A percentile compares a stretch with the other conserved stretches of the same genome.
phyloP scores from a whole-genome alignment of 2,113 vertebrate genomes.

The Cavia porcellus region DNA sequence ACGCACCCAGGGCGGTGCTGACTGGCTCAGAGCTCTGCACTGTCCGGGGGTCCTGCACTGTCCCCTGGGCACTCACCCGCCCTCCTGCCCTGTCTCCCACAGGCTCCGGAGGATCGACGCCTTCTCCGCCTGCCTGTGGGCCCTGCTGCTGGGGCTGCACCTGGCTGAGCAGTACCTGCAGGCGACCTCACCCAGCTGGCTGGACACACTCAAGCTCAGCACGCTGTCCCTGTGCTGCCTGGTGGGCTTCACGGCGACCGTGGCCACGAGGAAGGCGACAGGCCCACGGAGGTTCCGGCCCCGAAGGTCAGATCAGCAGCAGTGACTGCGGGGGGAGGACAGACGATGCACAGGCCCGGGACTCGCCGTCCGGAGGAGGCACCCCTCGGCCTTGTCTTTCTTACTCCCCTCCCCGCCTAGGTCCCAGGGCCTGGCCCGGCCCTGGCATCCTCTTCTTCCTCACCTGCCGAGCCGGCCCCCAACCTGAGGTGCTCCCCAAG shows the following conservation, averaged over 20 bases:
- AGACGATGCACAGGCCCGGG: slow-evolving; percentile 38
- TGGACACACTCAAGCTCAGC: slow-evolving; percentile 91
- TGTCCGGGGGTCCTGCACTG: not conserved
- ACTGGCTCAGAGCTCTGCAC: not conserved
- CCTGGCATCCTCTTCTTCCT: not conserved
- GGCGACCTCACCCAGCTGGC: slow-evolving; percentile 88
- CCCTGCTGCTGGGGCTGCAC: slow-evolving; percentile 92
- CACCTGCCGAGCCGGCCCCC: not conserved
- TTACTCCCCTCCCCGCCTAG: not conserved
- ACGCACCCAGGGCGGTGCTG: not conserved
- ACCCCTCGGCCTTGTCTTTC: slow-evolving; percentile 76
- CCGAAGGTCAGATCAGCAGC: slow-evolving; percentile 98
- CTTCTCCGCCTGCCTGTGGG: slow-evolving; percentile 93
- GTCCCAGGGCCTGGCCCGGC: not conserved
- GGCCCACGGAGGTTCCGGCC: slow-evolving; percentile 93
- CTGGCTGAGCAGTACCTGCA: slow-evolving; percentile 90
- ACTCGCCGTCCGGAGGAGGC: slow-evolving; percentile 66
- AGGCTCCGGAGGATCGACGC: slow-evolving; percentile 96
- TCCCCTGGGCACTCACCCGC: accelerated
- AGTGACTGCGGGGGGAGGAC: slow-evolving; percentile 89
- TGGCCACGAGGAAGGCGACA: slow-evolving; percentile 92
- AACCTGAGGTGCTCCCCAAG: not conserved
- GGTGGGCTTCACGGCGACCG: slow-evolving; percentile 94
- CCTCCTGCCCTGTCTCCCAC: not conserved
- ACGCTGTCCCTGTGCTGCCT: slow-evolving; percentile 94